phyloP scores from a whole-genome alignment of 2,888 invertebrate genomes.

The Apantesis nais region DNA sequence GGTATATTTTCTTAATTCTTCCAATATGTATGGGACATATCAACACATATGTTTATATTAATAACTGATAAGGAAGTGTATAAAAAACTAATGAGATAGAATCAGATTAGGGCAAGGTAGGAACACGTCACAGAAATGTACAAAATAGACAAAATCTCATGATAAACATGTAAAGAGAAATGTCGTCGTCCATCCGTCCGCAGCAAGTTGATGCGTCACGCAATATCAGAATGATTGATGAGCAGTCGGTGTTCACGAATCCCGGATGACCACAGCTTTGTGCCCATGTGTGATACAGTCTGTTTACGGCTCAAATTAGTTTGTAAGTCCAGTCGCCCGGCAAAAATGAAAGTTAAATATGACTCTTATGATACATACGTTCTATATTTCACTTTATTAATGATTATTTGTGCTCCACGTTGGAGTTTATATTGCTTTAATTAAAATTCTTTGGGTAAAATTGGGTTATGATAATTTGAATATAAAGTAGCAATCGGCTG shows the following conservation, averaged over 20 bases:
- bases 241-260: conserved; percentile 48
- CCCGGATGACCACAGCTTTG: conserved; percentile 56
- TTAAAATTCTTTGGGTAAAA: conserved; percentile 8
- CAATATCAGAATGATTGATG: conserved; percentile 79
- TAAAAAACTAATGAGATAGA: neutral
- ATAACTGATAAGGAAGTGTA: neutral
- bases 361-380: conserved; percentile 21
- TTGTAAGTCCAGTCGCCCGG: conserved; percentile 40
- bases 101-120: neutral
- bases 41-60: neutral
- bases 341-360: conserved; percentile 45
- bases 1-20: neutral
- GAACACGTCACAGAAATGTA: conserved; percentile 1
- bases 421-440: neutral
- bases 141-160: conserved; percentile 39
- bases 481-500: conserved; percentile 5
- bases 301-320: conserved; percentile 47
- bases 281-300: conserved; percentile 44
- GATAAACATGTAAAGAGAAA: conserved; percentile 63
- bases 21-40: too few relatives aligned
- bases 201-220: conserved; percentile 74
- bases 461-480: neutral
- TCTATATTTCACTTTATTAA: conserved; percentile 29
- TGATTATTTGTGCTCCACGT: conserved; percentile 1
- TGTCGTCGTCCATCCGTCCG: conserved; percentile 47